Conservation (phyloP, 2,888 invertebrate species). For the Hyppa rectilinea region DNA sequence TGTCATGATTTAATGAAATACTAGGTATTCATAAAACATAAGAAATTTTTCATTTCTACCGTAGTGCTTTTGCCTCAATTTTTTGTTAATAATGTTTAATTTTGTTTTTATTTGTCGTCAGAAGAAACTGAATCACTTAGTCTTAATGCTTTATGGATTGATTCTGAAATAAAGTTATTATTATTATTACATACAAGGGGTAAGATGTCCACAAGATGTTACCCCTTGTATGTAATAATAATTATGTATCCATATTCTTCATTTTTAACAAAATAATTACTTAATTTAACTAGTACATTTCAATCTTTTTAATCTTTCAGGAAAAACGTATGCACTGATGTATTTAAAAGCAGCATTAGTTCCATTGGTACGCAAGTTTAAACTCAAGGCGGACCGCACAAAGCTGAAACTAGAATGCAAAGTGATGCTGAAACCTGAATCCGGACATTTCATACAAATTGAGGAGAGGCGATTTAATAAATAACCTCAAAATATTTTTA, state of each 20-base stretch:
- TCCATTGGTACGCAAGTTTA: slow-evolving; percentile 50
- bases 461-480: slow-evolving; percentile 22
- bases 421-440: slow-evolving; percentile 49
- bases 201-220: too few species aligned
- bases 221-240: too few species aligned
- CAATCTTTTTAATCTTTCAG: slow-evolving; percentile 42
- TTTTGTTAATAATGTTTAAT: too few species aligned
- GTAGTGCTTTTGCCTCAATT: too few species aligned
- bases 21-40: too few species aligned
- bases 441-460: slow-evolving; percentile 58
- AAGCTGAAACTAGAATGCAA: slow-evolving; percentile 50
- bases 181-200: too few species aligned
- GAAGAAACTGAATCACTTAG: not conserved
- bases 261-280: not conserved
- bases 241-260: not conserved
- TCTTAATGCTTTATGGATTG: too few species aligned
- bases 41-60: too few species aligned
- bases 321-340: slow-evolving; percentile 60
- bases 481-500: not conserved
- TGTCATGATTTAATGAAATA: too few species aligned
- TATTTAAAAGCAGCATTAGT: slow-evolving; percentile 55
- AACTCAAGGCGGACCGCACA: slow-evolving; percentile 51
- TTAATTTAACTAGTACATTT: not conserved
- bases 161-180: too few species aligned
- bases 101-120: not conserved